Evolutionary conservation across 2,888 invertebrate genomes (phyloP).

Genomic region (Lepas anatifera): DNA sequence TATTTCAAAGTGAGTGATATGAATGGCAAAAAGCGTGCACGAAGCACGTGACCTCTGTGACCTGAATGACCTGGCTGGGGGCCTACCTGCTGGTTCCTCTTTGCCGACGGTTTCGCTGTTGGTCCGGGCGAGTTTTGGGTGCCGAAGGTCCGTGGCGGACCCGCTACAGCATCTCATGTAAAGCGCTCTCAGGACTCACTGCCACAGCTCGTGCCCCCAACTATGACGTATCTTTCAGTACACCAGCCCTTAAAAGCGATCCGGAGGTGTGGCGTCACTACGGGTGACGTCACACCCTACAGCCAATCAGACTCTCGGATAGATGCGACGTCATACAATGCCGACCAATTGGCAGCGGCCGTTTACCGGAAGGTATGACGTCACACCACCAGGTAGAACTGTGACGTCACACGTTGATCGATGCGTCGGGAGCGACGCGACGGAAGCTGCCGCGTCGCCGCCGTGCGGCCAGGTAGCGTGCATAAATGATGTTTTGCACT

Average conservation of each 20-base stretch:
- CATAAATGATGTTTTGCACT: no score
- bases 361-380: slow-evolving; percentile 9
- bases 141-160: not conserved
- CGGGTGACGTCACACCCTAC: not conserved
- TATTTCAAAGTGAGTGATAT: no score
- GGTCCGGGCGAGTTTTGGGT: not conserved
- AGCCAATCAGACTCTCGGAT: not conserved
- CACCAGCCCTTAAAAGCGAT: not conserved
- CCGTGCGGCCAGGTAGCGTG: no score
- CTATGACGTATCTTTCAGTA: not conserved
- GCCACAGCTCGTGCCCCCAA: not conserved
- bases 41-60: no score
- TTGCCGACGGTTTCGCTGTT: not conserved
- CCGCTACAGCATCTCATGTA: slow-evolving; percentile 2
- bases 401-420: not conserved
- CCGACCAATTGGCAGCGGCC: not conserved
- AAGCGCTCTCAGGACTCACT: not conserved
- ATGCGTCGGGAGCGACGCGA: not conserved
- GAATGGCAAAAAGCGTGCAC: no score
- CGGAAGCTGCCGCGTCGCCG: no score
- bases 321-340: not conserved
- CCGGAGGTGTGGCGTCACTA: not conserved
- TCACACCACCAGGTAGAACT: not conserved
- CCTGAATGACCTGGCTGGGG: not conserved
- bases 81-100: slow-evolving; percentile 1